These are phyloP conservation scores for Agrochola lota DNA, from an alignment of 2,888 invertebrate genomes.

Conservation along the genomic window DNA sequence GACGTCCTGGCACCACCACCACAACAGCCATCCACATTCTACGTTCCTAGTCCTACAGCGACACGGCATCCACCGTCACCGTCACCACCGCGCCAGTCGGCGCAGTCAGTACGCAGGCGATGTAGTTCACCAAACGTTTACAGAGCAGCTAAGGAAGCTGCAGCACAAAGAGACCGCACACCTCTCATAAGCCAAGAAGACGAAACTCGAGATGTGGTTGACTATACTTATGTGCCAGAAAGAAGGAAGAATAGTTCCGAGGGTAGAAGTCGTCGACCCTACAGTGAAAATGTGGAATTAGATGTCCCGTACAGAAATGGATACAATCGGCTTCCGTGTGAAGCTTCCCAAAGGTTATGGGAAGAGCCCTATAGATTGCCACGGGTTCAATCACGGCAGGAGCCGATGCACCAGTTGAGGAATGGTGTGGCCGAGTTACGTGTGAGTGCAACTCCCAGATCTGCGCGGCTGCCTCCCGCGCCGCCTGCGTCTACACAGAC, in stretches of 20 bases:
- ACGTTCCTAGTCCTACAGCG: conserved; percentile 92
- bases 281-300: conserved; percentile 87
- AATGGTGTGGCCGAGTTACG: conserved; percentile 86
- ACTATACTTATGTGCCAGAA: conserved; percentile 81
- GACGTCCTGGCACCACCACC: conserved; percentile 91
- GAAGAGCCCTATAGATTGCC: conserved; percentile 87
- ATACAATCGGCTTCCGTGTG: conserved; percentile 80
- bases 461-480: conserved; percentile 83
- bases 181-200: conserved; percentile 83
- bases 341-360: conserved; percentile 82
- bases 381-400: conserved; percentile 83
- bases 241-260: conserved; percentile 81
- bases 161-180: conserved; percentile 78
- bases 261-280: conserved; percentile 82
- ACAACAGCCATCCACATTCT: conserved; percentile 92
- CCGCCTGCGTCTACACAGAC: conserved; percentile 75
- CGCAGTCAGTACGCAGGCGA: conserved; percentile 80
- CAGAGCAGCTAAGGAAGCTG: conserved; percentile 76
- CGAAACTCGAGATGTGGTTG: conserved; percentile 85
- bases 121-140: conserved; percentile 89
- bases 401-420: conserved; percentile 83
- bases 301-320: conserved; percentile 85
- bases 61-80: conserved; percentile 86
- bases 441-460: conserved; percentile 85
- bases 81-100: conserved; percentile 82